These are phyloP conservation scores for Gymnocephalus cernua DNA, from an alignment of 2,113 vertebrate species.

Conservation along the genomic window DNA sequence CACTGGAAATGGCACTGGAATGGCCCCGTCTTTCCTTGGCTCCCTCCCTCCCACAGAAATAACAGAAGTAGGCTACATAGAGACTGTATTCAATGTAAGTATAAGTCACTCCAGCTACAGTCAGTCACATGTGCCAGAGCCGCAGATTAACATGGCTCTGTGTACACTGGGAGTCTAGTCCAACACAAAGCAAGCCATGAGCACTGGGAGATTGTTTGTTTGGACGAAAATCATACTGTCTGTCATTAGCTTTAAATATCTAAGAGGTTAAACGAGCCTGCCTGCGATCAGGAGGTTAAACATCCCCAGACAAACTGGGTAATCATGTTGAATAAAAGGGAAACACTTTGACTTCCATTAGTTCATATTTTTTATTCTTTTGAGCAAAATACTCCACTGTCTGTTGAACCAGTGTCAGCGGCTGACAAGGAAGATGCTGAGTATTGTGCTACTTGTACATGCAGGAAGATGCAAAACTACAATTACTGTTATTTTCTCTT, in stretches of 20 bases:
- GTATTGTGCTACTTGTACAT: background rate
- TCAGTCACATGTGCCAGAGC: slow-evolving; percentile 58
- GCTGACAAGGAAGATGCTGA: background rate
- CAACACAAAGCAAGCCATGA: slow-evolving; percentile 49
- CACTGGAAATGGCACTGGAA: slow-evolving; percentile 69
- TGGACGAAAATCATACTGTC: slow-evolving; percentile 14
- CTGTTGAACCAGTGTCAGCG: background rate
- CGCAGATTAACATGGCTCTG: slow-evolving; percentile 56
- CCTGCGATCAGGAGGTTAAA: slow-evolving; percentile 23
- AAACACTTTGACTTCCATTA: background rate
- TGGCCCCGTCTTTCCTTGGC: slow-evolving; percentile 41
- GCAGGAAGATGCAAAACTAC: background rate
- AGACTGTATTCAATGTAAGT: slow-evolving; percentile 71
- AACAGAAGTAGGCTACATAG: slow-evolving; percentile 75
- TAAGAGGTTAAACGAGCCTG: slow-evolving; percentile 15
- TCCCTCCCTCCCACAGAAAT: slow-evolving; percentile 75
- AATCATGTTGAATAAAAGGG: background rate
- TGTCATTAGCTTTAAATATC: slow-evolving; percentile 55
- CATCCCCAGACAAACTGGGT: background rate
- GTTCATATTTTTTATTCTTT: background rate
- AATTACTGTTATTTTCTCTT: background rate
- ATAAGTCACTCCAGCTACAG: slow-evolving; percentile 54
- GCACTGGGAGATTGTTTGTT: slow-evolving; percentile 52
- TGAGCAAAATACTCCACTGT: background rate
- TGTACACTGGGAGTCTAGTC: slow-evolving; percentile 48